Evolutionary conservation across 2,888 invertebrate genomes (phyloP), one percentile per base, ranked within the genome.

Genomic region (Xylota segnis): DNA sequence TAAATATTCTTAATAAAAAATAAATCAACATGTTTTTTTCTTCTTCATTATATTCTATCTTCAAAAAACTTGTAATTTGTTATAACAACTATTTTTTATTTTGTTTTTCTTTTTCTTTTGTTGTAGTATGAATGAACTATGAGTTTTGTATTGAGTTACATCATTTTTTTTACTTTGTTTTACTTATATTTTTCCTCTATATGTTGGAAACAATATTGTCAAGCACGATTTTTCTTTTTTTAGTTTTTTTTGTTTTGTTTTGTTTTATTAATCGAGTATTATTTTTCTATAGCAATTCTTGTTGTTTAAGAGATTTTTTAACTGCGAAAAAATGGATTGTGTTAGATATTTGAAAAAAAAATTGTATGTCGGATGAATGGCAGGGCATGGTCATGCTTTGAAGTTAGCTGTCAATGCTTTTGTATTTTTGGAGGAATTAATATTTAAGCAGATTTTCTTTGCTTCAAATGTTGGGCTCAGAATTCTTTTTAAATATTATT

Each of bases 171-270:
- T 54, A 34, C 23, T 70, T 61, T 61, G 43, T 37, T 76, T 72
- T 77, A 50, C 37, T 70, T 77, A 83, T 84, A 74, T 84, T 83
- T 75, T 74, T 83, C 84, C 81, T 83, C 58, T 78, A 74, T 83
- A 87, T 87, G 87, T 84, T 89, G 71, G 84, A 91, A 91, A 90
- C 90, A 88, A 91, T 91, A 91, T 91, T 91, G 91, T 91, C 91
- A 91, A 91, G 91, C 91, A 91, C 91, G 89, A 89, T 88, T 88
- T 83, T 59, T 76, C n/a, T 59, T 50, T 68, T 59, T 45, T 43
- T 18, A 61, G 56, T 59, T 65, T 83, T 65, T 12, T 71, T 82
- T 63, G 50, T 63, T 58, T 34, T 43, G 52, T 40, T 50, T 59
- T 47, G 68, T 34, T 23, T 45, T 52, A 34, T 23, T 32, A 14